Evolutionary conservation across 1,140 invertebrate genomes (phyloP).

Genomic region (Dryas iulia): DNA sequence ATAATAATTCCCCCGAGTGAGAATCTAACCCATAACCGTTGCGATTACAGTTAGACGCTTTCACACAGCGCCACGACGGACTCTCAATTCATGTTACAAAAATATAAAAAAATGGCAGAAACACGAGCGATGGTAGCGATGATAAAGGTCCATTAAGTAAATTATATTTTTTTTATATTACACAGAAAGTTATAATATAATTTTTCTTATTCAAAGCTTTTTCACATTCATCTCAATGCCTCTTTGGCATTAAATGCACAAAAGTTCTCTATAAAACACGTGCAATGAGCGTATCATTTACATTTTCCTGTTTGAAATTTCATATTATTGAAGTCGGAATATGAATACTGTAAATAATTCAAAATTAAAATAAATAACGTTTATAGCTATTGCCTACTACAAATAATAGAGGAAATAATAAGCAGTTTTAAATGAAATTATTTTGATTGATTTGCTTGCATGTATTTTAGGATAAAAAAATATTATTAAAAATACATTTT

Average conservation of each 20-base stretch:
- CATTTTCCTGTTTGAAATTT: not conserved
- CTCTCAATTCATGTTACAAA: not conserved
- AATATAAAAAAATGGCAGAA: not conserved
- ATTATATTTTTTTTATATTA: conserved; percentile 23
- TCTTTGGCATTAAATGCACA: conserved; percentile 2
- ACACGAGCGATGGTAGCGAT: not conserved
- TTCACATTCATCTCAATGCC: conserved; percentile 15
- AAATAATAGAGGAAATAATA: too few relatives aligned
- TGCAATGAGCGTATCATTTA: not conserved
- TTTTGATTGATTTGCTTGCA: too few relatives aligned
- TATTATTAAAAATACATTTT: too few relatives aligned
- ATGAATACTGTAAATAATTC: not conserved
- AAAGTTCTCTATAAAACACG: not conserved
- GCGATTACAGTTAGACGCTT: too few relatives aligned
- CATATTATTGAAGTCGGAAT: not conserved
- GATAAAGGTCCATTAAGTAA: conserved; percentile 18
- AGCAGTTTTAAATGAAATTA: too few relatives aligned
- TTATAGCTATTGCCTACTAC: too few relatives aligned
- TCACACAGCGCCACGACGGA: too few relatives aligned
- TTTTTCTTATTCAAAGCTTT: conserved; percentile 28
- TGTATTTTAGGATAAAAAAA: too few relatives aligned
- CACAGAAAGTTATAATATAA: conserved; percentile 18
- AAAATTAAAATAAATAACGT: not conserved
- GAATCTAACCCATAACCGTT: too few relatives aligned
- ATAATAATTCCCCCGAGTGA: too few relatives aligned